Conservation (phyloP, 1,140 invertebrate genomes). For the Contarinia nasturtii region DNA sequence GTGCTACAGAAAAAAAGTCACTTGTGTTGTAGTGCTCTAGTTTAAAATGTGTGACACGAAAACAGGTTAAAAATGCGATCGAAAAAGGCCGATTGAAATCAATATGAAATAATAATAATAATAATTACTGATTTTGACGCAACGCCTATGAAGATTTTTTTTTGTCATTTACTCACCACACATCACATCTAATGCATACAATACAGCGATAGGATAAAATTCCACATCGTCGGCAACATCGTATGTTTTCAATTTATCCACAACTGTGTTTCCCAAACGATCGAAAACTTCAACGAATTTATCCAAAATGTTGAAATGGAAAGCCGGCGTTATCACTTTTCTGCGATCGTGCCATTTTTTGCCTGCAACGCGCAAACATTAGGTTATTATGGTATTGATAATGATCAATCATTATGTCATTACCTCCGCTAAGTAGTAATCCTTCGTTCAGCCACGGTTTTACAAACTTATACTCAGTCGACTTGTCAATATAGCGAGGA, state of each 20-base stretch:
- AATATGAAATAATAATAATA: not conserved
- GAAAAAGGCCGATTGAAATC: not conserved
- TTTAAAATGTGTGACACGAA: not conserved
- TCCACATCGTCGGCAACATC: slow-evolving; percentile 26
- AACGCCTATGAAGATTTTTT: too few species aligned
- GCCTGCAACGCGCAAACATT: slow-evolving; percentile 20
- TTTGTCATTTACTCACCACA: slow-evolving; percentile 36
- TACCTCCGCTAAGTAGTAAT: not conserved
- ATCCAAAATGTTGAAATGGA: slow-evolving; percentile 56
- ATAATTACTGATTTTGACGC: not conserved
- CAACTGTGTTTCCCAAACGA: slow-evolving; percentile 41
- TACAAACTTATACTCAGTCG: not conserved
- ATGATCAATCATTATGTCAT: not conserved
- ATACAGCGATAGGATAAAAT: slow-evolving; percentile 39
- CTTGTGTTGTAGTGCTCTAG: too few species aligned
- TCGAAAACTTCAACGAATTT: slow-evolving; percentile 52
- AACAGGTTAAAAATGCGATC: too few species aligned
- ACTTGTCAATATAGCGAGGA: not conserved
- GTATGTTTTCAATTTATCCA: slow-evolving; percentile 23
- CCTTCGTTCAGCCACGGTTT: not conserved
- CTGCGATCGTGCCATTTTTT: slow-evolving; percentile 51
- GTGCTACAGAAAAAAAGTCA: too few species aligned
- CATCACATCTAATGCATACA: slow-evolving; percentile 61
- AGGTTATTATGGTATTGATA: not conserved
- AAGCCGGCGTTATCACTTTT: slow-evolving; percentile 54